Percentiles rank a stretch among this genome's conserved stretches.
Evolutionary conservation across 53 echinoderm and acorn worm species (phyloP).

Genomic region (Echinometra lucunter): DNA sequence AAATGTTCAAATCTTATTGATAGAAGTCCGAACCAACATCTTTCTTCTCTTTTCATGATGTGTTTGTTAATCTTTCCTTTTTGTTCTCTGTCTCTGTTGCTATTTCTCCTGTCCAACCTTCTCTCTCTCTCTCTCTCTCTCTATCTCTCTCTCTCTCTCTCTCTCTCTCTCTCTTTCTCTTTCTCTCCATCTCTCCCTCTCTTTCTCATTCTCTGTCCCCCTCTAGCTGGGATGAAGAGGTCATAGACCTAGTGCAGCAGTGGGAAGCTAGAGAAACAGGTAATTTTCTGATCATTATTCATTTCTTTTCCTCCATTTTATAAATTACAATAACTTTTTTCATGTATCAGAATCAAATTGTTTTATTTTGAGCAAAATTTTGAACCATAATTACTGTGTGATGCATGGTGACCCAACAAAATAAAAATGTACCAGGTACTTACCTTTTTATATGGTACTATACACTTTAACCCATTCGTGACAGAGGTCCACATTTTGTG

Average conservation of each 20-base stretch:
- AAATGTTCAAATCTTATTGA: neutral
- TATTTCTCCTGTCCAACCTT: neutral
- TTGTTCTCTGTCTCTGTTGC: neutral
- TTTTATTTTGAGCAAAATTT: no score
- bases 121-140: neutral
- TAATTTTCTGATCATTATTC: conserved; percentile 4
- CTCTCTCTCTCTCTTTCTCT: neutral
- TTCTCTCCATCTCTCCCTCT: neutral
- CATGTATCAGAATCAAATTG: no score
- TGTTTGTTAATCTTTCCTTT: neutral
- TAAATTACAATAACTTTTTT: no score
- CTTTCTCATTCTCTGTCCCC: neutral
- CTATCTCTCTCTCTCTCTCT: no score
- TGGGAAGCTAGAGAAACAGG: conserved; percentile 91
- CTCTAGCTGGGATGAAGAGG: conserved; percentile 89
- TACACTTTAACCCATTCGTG: no score
- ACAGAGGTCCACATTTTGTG: no score
- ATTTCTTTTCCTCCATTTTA: no score
- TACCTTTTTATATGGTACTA: no score
- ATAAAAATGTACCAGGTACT: neutral
- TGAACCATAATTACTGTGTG: neutral
- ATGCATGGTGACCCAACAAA: neutral
- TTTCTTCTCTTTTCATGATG: neutral
- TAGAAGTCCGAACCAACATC: neutral
- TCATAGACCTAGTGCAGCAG: conserved; percentile 79